Conservation (phyloP, 2,113 vertebrate species). For the Dipodomys merriami region DNA sequence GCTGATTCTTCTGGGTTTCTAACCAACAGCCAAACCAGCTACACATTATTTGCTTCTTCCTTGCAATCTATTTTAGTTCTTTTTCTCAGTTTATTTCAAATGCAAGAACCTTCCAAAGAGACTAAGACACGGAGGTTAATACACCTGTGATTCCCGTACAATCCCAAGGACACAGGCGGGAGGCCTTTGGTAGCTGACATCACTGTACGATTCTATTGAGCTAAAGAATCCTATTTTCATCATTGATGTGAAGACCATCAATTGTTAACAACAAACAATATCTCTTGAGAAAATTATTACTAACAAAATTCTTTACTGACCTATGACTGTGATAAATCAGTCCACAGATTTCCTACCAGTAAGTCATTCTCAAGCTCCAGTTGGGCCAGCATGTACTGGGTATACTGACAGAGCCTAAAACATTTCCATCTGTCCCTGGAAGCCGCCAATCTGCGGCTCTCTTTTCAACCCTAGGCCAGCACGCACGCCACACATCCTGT, state of each 20-base stretch:
- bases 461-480: neutral
- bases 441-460: neutral
- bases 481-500: too few species aligned
- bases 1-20: neutral
- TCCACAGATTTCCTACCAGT: neutral
- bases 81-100: constrained; percentile 26
- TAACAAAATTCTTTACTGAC: neutral
- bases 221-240: neutral
- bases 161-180: neutral
- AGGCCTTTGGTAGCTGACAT: neutral
- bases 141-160: neutral
- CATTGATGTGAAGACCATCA: neutral
- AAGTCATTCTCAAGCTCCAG: neutral
- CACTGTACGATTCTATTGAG: neutral
- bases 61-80: neutral
- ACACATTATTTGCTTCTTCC: neutral
- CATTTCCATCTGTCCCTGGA: neutral
- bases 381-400: neutral
- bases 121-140: neutral
- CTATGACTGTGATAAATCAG: neutral
- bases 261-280: constrained; percentile 4
- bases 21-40: neutral
- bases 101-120: neutral
- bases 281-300: neutral
- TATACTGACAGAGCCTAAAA: neutral